These are phyloP conservation scores for Anguilla marmorata DNA, from an alignment of 2,797 vertebrate genomes.

Conservation along the genomic window DNA sequence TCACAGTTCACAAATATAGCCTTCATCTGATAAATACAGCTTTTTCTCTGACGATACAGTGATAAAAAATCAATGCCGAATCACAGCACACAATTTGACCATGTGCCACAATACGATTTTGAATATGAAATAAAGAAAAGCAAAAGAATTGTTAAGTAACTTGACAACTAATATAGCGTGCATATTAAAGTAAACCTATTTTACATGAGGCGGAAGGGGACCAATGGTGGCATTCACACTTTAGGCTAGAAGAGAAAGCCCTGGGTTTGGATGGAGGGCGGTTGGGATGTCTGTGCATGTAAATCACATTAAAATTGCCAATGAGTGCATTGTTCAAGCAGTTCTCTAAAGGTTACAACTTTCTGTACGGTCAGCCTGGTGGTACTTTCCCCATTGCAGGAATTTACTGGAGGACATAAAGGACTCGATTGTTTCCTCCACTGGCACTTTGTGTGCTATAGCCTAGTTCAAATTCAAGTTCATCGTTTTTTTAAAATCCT, in stretches of 20 bases:
- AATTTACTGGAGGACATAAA: conserved; percentile 1
- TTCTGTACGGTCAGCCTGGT: neutral
- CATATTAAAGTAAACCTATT: neutral
- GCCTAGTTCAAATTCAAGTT: neutral
- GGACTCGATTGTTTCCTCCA: neutral
- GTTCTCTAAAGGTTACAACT: conserved; percentile 10
- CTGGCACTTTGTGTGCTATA: neutral
- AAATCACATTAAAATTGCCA: conserved; percentile 4
- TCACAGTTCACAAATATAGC: neutral
- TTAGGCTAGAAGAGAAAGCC: neutral
- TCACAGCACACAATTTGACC: neutral
- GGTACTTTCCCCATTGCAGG: conserved; percentile 3
- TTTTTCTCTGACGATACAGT: neutral
- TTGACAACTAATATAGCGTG: neutral
- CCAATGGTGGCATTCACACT: neutral
- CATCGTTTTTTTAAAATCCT: neutral
- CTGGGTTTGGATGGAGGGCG: neutral
- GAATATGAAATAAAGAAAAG: neutral
- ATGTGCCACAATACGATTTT: neutral
- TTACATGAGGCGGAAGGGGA: neutral
- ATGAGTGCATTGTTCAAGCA: neutral
- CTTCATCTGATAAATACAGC: neutral
- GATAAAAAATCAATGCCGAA: neutral
- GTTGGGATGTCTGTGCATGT: conserved; percentile 4
- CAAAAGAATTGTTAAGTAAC: neutral